These are phyloP conservation scores for Martes martes DNA, from an alignment of 2,113 vertebrate genomes.

Conservation along the genomic window DNA sequence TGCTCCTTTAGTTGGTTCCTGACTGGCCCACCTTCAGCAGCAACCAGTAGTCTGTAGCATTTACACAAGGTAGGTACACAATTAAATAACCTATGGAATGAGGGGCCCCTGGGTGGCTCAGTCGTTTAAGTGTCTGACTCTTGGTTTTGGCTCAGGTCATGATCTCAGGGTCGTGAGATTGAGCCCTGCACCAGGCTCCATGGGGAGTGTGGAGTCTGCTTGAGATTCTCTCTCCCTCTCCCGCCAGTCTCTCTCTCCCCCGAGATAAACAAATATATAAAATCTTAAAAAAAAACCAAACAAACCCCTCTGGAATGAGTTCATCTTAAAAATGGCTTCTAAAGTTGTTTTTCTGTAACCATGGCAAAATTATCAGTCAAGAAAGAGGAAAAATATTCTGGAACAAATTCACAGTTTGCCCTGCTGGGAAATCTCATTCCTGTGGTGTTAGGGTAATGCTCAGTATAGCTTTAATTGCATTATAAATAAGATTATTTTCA, in stretches of 20 bases:
- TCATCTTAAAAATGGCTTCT: not conserved
- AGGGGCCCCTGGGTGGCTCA: not conserved
- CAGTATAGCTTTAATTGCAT: not conserved
- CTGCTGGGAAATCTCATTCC: not conserved
- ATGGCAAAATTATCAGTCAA: not conserved
- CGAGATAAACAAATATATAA: not conserved
- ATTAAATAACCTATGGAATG: not conserved
- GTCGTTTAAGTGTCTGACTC: not conserved
- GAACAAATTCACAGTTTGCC: not conserved
- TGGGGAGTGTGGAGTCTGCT: not conserved
- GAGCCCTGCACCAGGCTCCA: not conserved
- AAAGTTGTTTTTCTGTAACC: conserved; percentile 6
- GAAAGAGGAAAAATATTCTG: not conserved
- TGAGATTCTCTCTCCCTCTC: not conserved
- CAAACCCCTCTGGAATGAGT: not conserved
- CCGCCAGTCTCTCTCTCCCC: not conserved
- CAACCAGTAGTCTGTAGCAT: not conserved
- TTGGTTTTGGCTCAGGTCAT: not conserved
- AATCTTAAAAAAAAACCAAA: not conserved
- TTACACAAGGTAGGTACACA: not conserved
- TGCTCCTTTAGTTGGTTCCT: not conserved
- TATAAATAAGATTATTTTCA: conserved; percentile 20
- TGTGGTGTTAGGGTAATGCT: not conserved
- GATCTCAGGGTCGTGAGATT: not conserved
- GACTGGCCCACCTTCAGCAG: not conserved